Conservation (phyloP, 2,113 vertebrate species). For the Dipodomys merriami region DNA sequence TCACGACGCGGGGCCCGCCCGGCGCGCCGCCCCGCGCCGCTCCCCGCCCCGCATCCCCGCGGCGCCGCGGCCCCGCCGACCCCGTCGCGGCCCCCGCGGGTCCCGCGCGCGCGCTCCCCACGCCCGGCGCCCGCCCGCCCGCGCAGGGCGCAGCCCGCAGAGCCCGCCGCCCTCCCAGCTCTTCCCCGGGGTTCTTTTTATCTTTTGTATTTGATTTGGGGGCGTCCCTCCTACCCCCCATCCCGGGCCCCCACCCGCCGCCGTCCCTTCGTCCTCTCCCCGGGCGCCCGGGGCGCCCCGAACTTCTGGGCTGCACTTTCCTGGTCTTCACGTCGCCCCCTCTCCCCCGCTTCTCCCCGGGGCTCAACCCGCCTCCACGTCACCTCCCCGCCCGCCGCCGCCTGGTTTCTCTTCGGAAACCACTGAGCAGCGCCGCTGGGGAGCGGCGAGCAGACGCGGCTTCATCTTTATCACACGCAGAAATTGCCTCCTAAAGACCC, state of each 20-base stretch:
- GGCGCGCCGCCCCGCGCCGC: constrained; percentile 75
- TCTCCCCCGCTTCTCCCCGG: neutral
- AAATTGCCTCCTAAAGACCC: constrained; percentile 77
- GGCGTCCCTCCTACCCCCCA: too few species aligned
- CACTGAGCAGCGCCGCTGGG: constrained; percentile 76
- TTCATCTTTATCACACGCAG: constrained; percentile 76
- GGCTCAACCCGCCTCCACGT: too few species aligned
- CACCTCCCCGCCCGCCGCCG: neutral
- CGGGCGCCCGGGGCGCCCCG: too few species aligned
- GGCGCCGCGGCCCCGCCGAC: constrained; percentile 67
- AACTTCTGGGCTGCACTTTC: too few species aligned
- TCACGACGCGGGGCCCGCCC: constrained; percentile 86
- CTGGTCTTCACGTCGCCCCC: neutral
- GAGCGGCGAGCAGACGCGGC: constrained; percentile 70
- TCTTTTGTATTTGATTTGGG: too few species aligned
- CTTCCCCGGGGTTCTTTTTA: too few species aligned
- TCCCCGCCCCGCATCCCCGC: constrained; percentile 67
- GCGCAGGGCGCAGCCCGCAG: too few species aligned
- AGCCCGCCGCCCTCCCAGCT: too few species aligned
- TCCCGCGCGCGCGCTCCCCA: constrained; percentile 71
- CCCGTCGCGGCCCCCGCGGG: constrained; percentile 70
- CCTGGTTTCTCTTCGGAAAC: constrained; percentile 38
- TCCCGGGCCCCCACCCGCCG: too few species aligned
- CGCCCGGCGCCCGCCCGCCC: neutral
- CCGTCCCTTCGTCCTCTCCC: too few species aligned